Base-by-base conservation (phyloP, 1,140 invertebrate genomes). In the Glossosoma conforme region DNA sequence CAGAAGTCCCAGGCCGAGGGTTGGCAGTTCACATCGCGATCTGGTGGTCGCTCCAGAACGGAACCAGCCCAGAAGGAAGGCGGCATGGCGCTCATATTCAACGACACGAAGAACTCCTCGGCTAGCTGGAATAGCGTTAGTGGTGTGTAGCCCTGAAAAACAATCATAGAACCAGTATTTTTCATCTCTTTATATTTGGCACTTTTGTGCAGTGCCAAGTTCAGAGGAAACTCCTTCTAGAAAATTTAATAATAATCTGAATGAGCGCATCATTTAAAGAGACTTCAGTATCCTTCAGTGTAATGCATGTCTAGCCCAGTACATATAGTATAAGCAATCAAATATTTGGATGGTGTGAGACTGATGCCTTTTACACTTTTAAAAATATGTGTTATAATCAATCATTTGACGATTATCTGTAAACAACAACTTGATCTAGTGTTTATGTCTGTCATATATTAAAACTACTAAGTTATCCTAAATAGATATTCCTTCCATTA, bases 1-100 rank as follows among this genome's bases (percentile, higher is more conserved):
- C 89, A 93, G 68, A 95, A 95, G 66, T 95, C 91, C 91, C 91
- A 95, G 3, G 91, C 91, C 0, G 90, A 91, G 2, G 89, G 86
- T 61, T 91, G 89, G 63, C 83, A 94, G 21, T 93, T 80, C 1
- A 92, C 74, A 9, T 84, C 77, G 48, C 86, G 69, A 57, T 91
- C 84, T 0, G 79, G 63, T 0, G 84, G 86, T 65, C 90, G 86
- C 53, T 84, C 79, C 2, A 92, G 67, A 14, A 92, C 73, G 30
- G 89, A 91, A 47, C 83, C 79, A 1, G 78, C 74, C 86, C 89
- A 91, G 65, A 93, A 93, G 62, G 88, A 84, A 1, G 80, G 78
- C 0, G 89, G 87, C 74, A 92, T 77, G 2, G 81, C 80, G n/a
- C 81, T 84, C 75, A 93, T 79, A 62, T 91, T 91, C 54, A 93